Percentiles rank a stretch among this genome's conserved stretches.
These are phyloP conservation scores for Zalophus californianus DNA, from an alignment of 2,797 vertebrate species.

Conservation along the genomic window DNA sequence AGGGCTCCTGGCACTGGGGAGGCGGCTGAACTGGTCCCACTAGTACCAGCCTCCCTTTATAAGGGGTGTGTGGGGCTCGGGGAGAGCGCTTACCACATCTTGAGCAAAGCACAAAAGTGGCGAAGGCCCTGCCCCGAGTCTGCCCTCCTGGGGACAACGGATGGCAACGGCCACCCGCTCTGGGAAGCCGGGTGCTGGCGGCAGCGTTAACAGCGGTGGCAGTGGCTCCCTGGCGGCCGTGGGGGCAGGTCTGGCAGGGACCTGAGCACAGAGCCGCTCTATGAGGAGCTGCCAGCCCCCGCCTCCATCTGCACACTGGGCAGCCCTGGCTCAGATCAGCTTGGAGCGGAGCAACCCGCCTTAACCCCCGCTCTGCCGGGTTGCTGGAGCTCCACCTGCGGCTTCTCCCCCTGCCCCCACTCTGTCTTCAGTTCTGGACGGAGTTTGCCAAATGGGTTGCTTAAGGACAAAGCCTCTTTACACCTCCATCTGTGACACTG, in stretches of 20 bases:
- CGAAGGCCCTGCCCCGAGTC: slow-evolving; percentile 54
- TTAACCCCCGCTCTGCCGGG: slow-evolving; percentile 78
- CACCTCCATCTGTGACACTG: not conserved
- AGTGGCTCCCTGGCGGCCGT: slow-evolving; percentile 51
- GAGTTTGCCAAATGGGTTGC: not conserved
- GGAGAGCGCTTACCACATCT: slow-evolving; percentile 77
- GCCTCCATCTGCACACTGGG: slow-evolving; percentile 79
- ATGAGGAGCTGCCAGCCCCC: slow-evolving; percentile 78
- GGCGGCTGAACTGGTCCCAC: slow-evolving; percentile 32
- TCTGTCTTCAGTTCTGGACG: not conserved
- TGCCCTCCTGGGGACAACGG: slow-evolving; percentile 61
- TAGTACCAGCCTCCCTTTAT: slow-evolving; percentile 66
- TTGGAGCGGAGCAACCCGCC: slow-evolving; percentile 49
- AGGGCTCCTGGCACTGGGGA: slow-evolving; percentile 68
- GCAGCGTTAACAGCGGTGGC: not conserved
- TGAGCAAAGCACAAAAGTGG: slow-evolving; percentile 67
- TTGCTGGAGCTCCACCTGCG: not conserved
- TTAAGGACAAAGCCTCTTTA: slow-evolving; percentile 51
- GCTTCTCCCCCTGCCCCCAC: not conserved
- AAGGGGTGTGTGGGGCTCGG: slow-evolving; percentile 52
- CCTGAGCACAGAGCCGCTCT: slow-evolving; percentile 61
- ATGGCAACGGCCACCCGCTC: slow-evolving; percentile 52
- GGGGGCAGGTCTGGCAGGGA: slow-evolving; percentile 69
- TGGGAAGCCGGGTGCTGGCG: slow-evolving; percentile 45
- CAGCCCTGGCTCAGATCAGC: slow-evolving; percentile 62